These are phyloP conservation scores for Todiramphus chloris DNA, from an alignment of 2,113 vertebrate genomes.

Conservation along the genomic window DNA sequence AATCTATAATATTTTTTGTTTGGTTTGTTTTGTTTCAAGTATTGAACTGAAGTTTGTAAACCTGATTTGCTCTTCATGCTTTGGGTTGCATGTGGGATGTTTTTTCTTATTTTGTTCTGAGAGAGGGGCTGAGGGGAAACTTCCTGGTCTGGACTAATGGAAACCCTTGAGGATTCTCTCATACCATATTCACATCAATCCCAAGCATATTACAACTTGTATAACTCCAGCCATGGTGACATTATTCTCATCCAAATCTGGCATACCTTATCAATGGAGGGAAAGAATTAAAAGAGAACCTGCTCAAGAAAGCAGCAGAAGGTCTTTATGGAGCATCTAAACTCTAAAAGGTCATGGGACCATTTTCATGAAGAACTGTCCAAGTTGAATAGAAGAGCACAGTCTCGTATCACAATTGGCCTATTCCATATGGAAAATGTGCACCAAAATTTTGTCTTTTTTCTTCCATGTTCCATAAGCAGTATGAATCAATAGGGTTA, in stretches of 20 bases:
- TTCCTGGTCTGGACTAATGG: not conserved
- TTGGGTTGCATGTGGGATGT: not conserved
- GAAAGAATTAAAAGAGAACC: not conserved
- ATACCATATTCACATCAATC: not conserved
- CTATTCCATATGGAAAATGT: not conserved
- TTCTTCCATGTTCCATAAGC: not conserved
- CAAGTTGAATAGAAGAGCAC: not conserved
- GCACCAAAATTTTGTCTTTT: not conserved
- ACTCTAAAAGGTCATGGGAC: not conserved
- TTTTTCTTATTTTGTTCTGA: not conserved
- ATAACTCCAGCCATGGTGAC: not conserved
- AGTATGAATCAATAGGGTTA: not conserved
- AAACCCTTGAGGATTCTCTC: not conserved
- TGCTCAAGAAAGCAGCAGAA: not conserved
- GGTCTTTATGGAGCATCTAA: not conserved
- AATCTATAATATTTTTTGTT: not conserved
- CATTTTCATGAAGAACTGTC: not conserved
- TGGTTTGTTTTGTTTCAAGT: not conserved
- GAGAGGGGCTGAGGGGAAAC: not conserved
- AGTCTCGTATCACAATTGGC: not conserved
- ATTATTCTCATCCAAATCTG: not conserved
- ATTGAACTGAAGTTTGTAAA: not conserved
- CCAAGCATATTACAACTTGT: not conserved
- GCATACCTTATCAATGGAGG: accelerated
- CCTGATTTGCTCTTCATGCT: not conserved